phyloP scores from a whole-genome alignment of 2,888 invertebrate genomes.

The Electrophaes corylata region DNA sequence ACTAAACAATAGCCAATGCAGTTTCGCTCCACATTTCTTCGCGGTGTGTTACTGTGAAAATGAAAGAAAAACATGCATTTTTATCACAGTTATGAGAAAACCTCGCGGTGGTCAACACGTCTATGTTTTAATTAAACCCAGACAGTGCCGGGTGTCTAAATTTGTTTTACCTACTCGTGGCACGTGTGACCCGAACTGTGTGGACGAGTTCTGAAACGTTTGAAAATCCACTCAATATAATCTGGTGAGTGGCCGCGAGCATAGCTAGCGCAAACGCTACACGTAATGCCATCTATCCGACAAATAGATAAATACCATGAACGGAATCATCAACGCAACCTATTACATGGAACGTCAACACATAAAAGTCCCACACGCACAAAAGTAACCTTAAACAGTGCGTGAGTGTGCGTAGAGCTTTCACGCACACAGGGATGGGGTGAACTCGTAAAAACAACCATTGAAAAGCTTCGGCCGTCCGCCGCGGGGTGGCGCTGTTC shows the following conservation, averaged over 20 bases:
- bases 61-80: slow-evolving; percentile 68
- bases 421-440: slow-evolving; percentile 63
- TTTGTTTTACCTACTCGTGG: slow-evolving; percentile 52
- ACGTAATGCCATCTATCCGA: slow-evolving; percentile 76
- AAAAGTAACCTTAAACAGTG: slow-evolving; percentile 56
- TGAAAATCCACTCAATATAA: slow-evolving; percentile 57
- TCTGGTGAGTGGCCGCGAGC: slow-evolving; percentile 61
- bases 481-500: slow-evolving; percentile 77
- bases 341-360: slow-evolving; percentile 69
- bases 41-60: slow-evolving; percentile 74
- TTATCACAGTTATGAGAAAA: slow-evolving; percentile 82
- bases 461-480: slow-evolving; percentile 81
- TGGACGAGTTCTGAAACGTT: slow-evolving; percentile 66
- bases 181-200: slow-evolving; percentile 57
- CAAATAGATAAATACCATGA: slow-evolving; percentile 68
- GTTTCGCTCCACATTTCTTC: slow-evolving; percentile 80
- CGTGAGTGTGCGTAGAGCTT: slow-evolving; percentile 69
- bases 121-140: slow-evolving; percentile 75
- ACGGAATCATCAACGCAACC: slow-evolving; percentile 49
- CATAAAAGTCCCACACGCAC: slow-evolving; percentile 72
- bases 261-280: slow-evolving; percentile 50
- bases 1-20: slow-evolving; percentile 81
- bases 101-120: slow-evolving; percentile 79
- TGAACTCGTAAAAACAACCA: slow-evolving; percentile 67
- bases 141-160: slow-evolving; percentile 70